Evolutionary conservation across 1,140 invertebrate genomes (phyloP), one percentile per base, ranked within the genome.

Genomic region (Pseudachorutes palmiensis): DNA sequence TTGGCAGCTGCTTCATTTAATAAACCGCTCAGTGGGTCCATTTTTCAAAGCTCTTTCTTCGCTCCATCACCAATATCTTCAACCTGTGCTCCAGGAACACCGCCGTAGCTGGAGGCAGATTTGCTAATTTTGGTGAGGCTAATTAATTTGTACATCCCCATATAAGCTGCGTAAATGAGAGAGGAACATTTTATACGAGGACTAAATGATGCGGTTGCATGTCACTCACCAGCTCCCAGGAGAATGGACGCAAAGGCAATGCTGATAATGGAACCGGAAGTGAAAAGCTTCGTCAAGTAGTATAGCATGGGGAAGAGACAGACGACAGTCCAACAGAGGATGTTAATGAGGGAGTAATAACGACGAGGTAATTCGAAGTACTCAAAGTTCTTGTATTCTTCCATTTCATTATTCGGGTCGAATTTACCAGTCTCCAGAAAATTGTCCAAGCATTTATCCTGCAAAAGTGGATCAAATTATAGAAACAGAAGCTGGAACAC

Each of bases 71-170:
- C 62, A 49, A 49, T 30, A 32, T 24, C 33, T 58, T 60, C 29
- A 29, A 9, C 22, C 2, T 14, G 58, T 60, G 5, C 14, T 16
- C 58, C 58, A 5, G 5, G 31, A 22, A 9, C 49, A 41, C 36
- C 2, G 2, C 70, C 70, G 26, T 72, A 72, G 33, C 14, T 60
- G 0, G 90, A 92, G 49, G 85, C 85, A 76, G 61, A 41, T 31
- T 90, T 89, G 73, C 87, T 89, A 70, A 92, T 90, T 77, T 91
- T 87, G 0, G 90, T 89, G 83, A 88, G 86, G 71, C 86, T 86
- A 69, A 93, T 89, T 57, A 87, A 85, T 79, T 88, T 86, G 71
- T 87, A 83, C 78, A 92, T 83, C 14, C 90, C 78, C 63, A 87
- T 77, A 75, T 86, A 90, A 81, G 90, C 89, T 92, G 82, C 51